Evolutionary conservation across 2,113 vertebrate species (phyloP).

Genomic region (Melanerpes aurifrons): DNA sequence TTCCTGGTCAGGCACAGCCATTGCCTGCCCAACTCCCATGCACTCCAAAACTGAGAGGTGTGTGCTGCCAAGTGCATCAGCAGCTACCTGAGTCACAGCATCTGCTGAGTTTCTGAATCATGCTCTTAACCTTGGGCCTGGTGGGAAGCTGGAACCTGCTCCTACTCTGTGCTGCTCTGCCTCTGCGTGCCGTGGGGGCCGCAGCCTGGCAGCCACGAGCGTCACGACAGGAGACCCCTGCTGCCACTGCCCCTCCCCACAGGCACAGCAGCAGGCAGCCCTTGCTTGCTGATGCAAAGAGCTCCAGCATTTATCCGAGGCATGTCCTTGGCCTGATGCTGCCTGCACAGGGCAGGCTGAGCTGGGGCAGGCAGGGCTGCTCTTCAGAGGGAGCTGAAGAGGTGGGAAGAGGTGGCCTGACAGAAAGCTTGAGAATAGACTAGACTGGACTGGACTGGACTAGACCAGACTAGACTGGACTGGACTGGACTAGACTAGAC

Average conservation of each 20-base stretch:
- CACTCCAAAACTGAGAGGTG: slow-evolving; percentile 37
- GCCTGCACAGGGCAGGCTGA: background rate
- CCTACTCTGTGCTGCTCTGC: background rate
- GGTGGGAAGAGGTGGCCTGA: background rate
- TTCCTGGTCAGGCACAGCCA: background rate
- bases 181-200: background rate
- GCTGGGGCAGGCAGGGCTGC: background rate
- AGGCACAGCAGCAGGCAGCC: background rate
- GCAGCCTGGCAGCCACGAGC: background rate
- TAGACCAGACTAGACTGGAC: no score
- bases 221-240: background rate
- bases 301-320: background rate
- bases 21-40: background rate
- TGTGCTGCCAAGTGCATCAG: slow-evolving; percentile 62
- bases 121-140: slow-evolving; percentile 27
- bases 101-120: slow-evolving; percentile 68
- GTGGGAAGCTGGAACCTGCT: slow-evolving; percentile 32
- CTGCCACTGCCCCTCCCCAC: fast-evolving
- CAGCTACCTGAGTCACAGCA: slow-evolving; percentile 65
- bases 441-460: no score
- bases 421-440: background rate
- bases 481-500: no score
- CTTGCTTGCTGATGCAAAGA: background rate
- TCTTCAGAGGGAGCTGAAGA: background rate
- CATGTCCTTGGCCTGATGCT: background rate